Percentiles rank a stretch among this genome's conserved stretches.
phyloP scores from a whole-genome alignment of 1,140 invertebrate species.

The Conus betulinus region DNA sequence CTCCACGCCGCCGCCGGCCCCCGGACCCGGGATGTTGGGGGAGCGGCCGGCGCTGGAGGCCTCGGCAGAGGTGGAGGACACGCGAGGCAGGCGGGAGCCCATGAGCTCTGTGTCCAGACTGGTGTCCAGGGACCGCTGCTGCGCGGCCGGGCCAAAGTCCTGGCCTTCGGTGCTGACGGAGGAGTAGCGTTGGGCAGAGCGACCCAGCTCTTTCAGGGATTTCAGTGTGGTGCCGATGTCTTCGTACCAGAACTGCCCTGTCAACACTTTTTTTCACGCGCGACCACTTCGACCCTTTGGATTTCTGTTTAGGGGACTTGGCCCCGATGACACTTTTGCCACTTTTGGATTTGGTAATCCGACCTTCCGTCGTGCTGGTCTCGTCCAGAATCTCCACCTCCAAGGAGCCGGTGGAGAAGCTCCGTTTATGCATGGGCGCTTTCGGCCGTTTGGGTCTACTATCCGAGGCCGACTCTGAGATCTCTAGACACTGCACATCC shows the following conservation, averaged over 20 bases:
- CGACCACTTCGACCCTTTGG: slow-evolving; percentile 70
- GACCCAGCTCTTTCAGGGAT: slow-evolving; percentile 60
- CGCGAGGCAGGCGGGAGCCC: slow-evolving; percentile 46
- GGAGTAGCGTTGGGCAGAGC: slow-evolving; percentile 50
- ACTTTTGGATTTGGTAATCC: slow-evolving; percentile 44
- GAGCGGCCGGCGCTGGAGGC: slow-evolving; percentile 61
- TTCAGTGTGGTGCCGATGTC: slow-evolving; percentile 62
- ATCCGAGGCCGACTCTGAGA: slow-evolving; percentile 63
- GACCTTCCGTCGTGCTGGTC: slow-evolving; percentile 19
- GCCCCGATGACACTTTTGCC: slow-evolving; percentile 47
- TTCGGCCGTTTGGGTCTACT: slow-evolving; percentile 56
- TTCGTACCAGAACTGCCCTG: slow-evolving; percentile 64
- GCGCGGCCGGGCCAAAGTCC: slow-evolving; percentile 59
- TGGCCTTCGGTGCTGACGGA: slow-evolving; percentile 41
- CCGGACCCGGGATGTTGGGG: neutral
- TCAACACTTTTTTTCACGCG: slow-evolving; percentile 72
- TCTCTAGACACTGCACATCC: slow-evolving; percentile 60
- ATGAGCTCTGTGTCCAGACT: slow-evolving; percentile 54
- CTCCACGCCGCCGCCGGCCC: slow-evolving; percentile 41
- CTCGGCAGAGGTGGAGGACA: slow-evolving; percentile 60
- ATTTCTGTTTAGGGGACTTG: slow-evolving; percentile 63
- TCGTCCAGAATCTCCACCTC: slow-evolving; percentile 66
- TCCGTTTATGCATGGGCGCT: slow-evolving; percentile 60
- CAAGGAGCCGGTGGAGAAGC: slow-evolving; percentile 70
- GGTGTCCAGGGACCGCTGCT: slow-evolving; percentile 64